Evolutionary conservation across 1,140 invertebrate species (phyloP).

Genomic region (Nomia melanderi): DNA sequence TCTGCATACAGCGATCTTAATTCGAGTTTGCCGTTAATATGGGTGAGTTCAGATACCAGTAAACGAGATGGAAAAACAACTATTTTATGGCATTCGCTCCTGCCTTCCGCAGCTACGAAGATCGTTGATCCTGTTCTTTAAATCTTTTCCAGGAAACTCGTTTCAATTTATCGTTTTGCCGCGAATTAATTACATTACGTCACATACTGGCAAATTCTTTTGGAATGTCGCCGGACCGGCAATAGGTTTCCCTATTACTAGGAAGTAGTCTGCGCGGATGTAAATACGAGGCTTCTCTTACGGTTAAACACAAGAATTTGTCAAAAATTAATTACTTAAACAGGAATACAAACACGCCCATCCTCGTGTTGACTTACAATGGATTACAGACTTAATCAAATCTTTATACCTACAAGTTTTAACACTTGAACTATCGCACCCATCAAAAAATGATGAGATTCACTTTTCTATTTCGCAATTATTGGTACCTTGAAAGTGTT

Average conservation of each 20-base stretch:
- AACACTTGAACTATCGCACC: too few species aligned
- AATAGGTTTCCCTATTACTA: not conserved
- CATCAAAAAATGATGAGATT: too few species aligned
- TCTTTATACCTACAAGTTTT: too few species aligned
- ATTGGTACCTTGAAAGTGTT: too few species aligned
- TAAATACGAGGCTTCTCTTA: not conserved
- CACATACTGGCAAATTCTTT: conserved; percentile 30
- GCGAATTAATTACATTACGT: conserved; percentile 47
- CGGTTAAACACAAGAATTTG: not conserved
- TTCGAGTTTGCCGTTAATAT: conserved; percentile 28
- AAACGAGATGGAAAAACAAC: too few species aligned
- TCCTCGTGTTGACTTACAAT: too few species aligned
- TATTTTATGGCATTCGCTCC: conserved; percentile 79
- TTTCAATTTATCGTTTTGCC: conserved; percentile 35
- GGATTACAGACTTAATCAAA: too few species aligned
- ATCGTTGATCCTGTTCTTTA: conserved; percentile 14
- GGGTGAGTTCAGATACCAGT: conserved; percentile 70
- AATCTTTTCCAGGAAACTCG: conserved; percentile 14
- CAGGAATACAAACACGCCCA: not conserved
- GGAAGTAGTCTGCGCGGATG: not conserved
- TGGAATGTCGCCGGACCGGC: conserved; percentile 33
- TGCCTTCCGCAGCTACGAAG: conserved; percentile 61
- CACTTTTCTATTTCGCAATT: too few species aligned
- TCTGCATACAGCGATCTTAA: conserved; percentile 35
- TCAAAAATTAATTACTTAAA: not conserved